phyloP scores from a whole-genome alignment of 2,113 vertebrate species.

The Notarius lentiginosus region DNA sequence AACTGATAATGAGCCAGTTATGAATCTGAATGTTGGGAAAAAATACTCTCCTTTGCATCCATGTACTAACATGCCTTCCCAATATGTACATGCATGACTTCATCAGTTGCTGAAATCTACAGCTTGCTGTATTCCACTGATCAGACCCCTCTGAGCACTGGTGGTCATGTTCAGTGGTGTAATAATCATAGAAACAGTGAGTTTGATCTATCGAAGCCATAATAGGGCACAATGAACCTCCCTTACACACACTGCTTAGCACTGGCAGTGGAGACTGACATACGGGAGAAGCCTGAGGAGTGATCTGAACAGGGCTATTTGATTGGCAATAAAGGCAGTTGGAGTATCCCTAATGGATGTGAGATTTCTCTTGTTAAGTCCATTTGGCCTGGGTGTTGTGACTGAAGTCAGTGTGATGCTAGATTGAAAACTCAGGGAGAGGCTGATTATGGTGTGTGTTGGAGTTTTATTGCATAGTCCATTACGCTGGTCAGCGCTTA shows the following conservation, averaged over 20 bases:
- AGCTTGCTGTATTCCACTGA: conserved; percentile 38
- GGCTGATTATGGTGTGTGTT: conserved; percentile 61
- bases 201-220: conserved; percentile 64
- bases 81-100: conserved; percentile 16
- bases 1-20: not conserved
- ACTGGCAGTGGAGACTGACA: conserved; percentile 52
- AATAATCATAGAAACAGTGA: conserved; percentile 63
- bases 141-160: conserved; percentile 52
- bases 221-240: conserved; percentile 52
- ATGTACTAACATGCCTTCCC: not conserved
- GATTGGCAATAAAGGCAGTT: conserved; percentile 72
- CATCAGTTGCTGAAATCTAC: conserved; percentile 25
- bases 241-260: conserved; percentile 51
- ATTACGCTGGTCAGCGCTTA: conserved; percentile 69
- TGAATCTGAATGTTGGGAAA: not conserved
- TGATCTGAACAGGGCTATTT: conserved; percentile 68
- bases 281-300: conserved; percentile 64
- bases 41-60: not conserved
- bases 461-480: conserved; percentile 70
- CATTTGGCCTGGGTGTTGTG: conserved; percentile 66
- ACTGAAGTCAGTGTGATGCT: conserved; percentile 65
- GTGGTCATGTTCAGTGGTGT: conserved; percentile 57
- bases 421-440: conserved; percentile 71
- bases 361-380: conserved; percentile 65
- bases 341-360: conserved; percentile 69